These are phyloP conservation scores for Horisme vitalbata DNA, from an alignment of 2,888 invertebrate species.

Conservation along the genomic window DNA sequence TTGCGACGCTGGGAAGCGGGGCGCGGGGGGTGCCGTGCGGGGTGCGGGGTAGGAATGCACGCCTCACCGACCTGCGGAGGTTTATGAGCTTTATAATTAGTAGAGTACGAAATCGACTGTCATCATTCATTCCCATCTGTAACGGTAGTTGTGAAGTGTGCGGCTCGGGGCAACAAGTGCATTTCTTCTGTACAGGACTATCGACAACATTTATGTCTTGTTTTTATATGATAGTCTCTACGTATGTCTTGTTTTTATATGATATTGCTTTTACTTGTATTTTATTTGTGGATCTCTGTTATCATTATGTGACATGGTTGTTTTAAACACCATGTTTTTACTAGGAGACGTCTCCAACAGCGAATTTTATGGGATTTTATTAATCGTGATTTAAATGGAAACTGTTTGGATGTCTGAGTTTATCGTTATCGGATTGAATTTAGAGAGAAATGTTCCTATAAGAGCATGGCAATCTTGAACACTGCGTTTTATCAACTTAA, in stretches of 20 bases:
- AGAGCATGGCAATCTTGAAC: conserved; percentile 1
- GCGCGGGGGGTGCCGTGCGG: too few species aligned
- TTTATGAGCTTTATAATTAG: not conserved
- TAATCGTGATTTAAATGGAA: too few species aligned
- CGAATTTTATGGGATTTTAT: too few species aligned
- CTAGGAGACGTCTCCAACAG: too few species aligned
- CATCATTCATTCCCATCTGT: conserved; percentile 8
- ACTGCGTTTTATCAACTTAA: not conserved
- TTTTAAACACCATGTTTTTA: too few species aligned
- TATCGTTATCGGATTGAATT: not conserved
- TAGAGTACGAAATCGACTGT: conserved; percentile 13
- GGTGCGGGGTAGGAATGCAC: conserved; percentile 9
- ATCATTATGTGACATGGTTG: too few species aligned
- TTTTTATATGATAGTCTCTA: too few species aligned
- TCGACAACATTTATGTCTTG: too few species aligned
- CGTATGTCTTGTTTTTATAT: too few species aligned
- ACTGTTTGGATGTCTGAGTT: not conserved
- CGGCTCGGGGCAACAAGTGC: conserved; percentile 44
- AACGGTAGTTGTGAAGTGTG: conserved; percentile 23
- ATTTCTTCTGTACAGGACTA: conserved; percentile 24
- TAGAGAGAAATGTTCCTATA: conserved; percentile 3
- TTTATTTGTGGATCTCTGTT: too few species aligned
- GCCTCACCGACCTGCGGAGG: not conserved
- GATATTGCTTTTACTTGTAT: too few species aligned
- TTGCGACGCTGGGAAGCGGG: too few species aligned